Base-by-base conservation (phyloP, 2,797 vertebrate genomes). In the Bradypodion ventrale region DNA sequence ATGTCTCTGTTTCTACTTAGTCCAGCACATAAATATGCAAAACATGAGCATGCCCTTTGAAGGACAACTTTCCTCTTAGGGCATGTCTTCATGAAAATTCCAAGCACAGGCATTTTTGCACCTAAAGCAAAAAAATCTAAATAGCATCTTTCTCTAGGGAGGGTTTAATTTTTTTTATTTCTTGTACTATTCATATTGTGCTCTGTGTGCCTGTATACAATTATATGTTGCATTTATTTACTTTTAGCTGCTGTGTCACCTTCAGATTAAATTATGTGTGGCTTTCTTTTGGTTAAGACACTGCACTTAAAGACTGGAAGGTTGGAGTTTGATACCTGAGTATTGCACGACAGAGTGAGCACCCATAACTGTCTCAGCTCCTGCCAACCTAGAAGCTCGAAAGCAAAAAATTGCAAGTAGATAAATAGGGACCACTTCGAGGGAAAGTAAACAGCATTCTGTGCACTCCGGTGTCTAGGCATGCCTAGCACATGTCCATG, bases 1-100 rank as follows among this genome's bases (percentile, higher is more conserved):
- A 56, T 27, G 87, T 89, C 63, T 78, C 9, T 82, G 80, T 74
- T 69, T 74, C 44, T 75, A 56, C 49, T 85, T 83, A 86, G 87
- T 85, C 83, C 77, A 87, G 88, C 1, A n/a, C 49, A 59, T 65
- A 81, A 76, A 85, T n/a, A n/a, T 84, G 10, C 40, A 37, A 73
- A 75, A 40, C 1, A 66, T 7, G 35, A 56, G 9, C 37, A 40
- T 42, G 37, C 40, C 25, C 35, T 29, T 56, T 84, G 66, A 72
- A 72, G 40, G 42, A 60, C 25, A 72, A 37, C 16, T 49, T 35
- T 62, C 35, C n/a, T 72, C 44, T 49, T 44, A 32, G 68, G 37
- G 4, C 16, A 83, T 49, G 29, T 46, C 21, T 32, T 27, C 42
- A 9, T 49, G 56, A 84, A 6, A 35, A 84, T 49, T 7, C 23